phyloP scores from a whole-genome alignment of 2,797 vertebrate species.

The Poliocrania exsul region DNA sequence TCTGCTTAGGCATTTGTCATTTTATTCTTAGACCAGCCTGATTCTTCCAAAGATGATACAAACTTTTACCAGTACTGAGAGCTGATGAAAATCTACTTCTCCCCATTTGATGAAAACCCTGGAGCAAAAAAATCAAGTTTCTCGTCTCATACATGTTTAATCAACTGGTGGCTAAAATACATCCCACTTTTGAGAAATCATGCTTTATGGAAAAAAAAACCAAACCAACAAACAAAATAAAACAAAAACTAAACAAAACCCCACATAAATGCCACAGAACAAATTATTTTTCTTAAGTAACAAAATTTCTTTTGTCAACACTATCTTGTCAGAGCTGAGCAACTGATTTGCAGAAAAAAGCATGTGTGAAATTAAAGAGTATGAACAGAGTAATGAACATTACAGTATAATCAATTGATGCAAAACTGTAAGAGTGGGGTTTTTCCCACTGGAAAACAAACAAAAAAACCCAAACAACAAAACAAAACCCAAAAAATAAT shows the following conservation, averaged over 20 bases:
- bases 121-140: not conserved
- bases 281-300: not conserved
- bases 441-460: rapidly evolving
- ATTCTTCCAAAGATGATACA: not conserved
- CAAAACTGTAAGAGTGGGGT: not conserved
- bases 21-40: not conserved
- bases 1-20: not conserved
- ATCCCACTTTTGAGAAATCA: not conserved
- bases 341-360: not conserved
- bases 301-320: not conserved
- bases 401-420: not conserved
- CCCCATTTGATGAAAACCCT: not conserved
- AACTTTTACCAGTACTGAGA: not conserved
- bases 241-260: too few relatives aligned
- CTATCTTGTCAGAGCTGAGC: not conserved
- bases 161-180: not conserved
- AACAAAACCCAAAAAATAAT: not conserved
- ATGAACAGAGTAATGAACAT: not conserved
- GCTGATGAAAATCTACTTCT: not conserved
- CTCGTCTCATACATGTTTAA: not conserved
- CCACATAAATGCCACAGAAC: not conserved
- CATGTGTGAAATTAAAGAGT: not conserved
- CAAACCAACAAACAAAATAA: too few relatives aligned
- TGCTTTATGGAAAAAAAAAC: not conserved
- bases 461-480: not conserved